Evolutionary conservation across 2,113 vertebrate species (phyloP).

Genomic region (Peromyscus polionotus): DNA sequence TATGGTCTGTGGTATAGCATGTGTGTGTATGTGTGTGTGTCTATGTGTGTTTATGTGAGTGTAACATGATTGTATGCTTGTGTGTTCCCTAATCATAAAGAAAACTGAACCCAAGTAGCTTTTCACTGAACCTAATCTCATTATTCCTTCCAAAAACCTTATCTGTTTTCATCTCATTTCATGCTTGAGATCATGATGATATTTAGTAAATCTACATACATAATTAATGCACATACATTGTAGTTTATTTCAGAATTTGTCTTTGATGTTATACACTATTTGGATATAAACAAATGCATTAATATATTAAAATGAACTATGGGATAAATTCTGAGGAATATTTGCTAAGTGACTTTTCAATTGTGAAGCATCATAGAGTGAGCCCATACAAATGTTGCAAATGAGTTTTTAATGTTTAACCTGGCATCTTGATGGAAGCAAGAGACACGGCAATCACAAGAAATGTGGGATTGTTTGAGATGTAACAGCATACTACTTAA

Average conservation of each 20-base stretch:
- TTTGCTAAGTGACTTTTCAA: not conserved
- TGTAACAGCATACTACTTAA: not conserved
- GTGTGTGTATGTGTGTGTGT: not conserved
- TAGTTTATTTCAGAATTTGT: not conserved
- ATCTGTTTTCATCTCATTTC: not conserved
- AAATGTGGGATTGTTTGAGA: not conserved
- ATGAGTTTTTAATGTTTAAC: not conserved
- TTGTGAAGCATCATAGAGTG: not conserved
- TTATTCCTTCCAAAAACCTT: not conserved
- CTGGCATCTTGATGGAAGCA: not conserved
- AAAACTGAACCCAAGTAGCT: not conserved
- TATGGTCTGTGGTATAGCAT: not conserved
- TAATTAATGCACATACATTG: accelerated
- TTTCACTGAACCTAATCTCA: not conserved
- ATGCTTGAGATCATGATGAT: not conserved
- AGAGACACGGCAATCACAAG: not conserved
- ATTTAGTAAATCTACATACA: not conserved
- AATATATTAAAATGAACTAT: not conserved
- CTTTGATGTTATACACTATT: not conserved
- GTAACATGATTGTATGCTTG: too few species aligned
- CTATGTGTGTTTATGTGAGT: too few species aligned
- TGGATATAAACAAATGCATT: not conserved
- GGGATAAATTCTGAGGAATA: not conserved
- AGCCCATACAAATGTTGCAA: not conserved
- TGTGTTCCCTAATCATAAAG: not conserved